Percentiles rank a stretch among this genome's conserved stretches.
Conservation (phyloP, 2,888 invertebrate species). For the Lordiphosa fenestrarum region DNA sequence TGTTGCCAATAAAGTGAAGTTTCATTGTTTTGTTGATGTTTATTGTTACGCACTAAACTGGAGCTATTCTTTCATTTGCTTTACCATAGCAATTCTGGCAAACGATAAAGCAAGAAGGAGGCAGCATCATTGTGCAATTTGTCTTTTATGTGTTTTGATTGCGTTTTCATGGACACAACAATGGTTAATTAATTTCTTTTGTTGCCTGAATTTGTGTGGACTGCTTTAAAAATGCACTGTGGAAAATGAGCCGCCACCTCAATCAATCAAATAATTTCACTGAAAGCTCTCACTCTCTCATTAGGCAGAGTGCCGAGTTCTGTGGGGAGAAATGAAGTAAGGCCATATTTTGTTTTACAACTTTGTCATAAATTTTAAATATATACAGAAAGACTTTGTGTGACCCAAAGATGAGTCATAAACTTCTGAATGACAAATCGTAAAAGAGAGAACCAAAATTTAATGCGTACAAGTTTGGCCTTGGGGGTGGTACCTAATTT, state of each 20-base stretch:
- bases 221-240: slow-evolving; percentile 6
- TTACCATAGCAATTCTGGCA: too few relatives aligned
- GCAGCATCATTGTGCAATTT: too few relatives aligned
- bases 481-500: not conserved
- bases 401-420: slow-evolving; percentile 27
- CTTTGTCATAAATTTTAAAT: slow-evolving; percentile 28
- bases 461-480: slow-evolving; percentile 2
- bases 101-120: not conserved
- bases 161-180: slow-evolving; percentile 15
- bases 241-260: too few relatives aligned
- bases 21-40: slow-evolving; percentile 9
- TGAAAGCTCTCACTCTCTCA: too few relatives aligned
- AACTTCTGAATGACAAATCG: slow-evolving; percentile 24
- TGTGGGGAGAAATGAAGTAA: too few relatives aligned
- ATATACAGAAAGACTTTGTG: slow-evolving; percentile 3
- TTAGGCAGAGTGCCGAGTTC: too few relatives aligned
- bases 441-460: slow-evolving; percentile 23
- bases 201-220: not conserved
- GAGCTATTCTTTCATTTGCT: slow-evolving; percentile 8
- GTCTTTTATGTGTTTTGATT: slow-evolving; percentile 25
- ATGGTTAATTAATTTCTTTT: slow-evolving; percentile 27
- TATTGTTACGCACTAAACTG: slow-evolving; percentile 12
- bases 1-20: slow-evolving; percentile 17
- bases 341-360: slow-evolving; percentile 7
- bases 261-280: too few relatives aligned